These are phyloP conservation scores for Drosophila macrospina DNA, from an alignment of 2,888 invertebrate species.

Conservation along the genomic window DNA sequence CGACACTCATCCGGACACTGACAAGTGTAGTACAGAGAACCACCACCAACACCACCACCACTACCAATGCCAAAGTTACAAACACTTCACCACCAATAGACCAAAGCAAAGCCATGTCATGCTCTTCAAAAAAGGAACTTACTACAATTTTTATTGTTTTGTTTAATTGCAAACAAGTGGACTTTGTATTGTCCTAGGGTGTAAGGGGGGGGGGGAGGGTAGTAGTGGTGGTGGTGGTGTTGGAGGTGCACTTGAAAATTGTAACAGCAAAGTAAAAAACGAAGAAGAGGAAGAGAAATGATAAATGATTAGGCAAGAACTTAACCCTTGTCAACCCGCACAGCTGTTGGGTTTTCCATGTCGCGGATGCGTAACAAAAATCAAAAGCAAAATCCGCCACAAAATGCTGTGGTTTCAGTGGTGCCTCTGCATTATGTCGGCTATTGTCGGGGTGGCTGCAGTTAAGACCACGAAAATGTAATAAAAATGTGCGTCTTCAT, in stretches of 20 bases:
- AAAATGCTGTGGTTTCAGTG: constrained; percentile 24
- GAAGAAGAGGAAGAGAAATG: constrained; percentile 57
- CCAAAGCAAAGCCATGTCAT: constrained; percentile 3
- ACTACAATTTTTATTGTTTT: constrained; percentile 70
- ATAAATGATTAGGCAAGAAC: constrained; percentile 70
- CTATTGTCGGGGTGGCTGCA: constrained; percentile 47
- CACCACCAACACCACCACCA: constrained; percentile 19
- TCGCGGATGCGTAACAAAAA: constrained; percentile 68
- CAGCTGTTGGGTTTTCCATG: constrained; percentile 74
- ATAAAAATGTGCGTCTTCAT: constrained; percentile 83
- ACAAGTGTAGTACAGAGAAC: constrained; percentile 60
- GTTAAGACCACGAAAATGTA: constrained; percentile 79
- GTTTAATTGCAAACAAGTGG: constrained; percentile 76
- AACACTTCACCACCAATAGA: constrained; percentile 1
- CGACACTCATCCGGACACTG: constrained; percentile 79
- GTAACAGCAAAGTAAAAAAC: constrained; percentile 44
- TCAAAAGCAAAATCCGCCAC: constrained; percentile 56
- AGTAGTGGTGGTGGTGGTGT: constrained; percentile 18
- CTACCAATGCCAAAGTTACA: constrained; percentile 30
- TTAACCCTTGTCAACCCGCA: constrained; percentile 72
- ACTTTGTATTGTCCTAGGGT: constrained; percentile 29
- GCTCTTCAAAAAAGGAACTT: constrained; percentile 20
- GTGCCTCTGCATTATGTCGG: constrained; percentile 11
- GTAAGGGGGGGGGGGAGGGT: too few relatives aligned
- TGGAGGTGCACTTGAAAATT: constrained; percentile 73